Conservation (phyloP, 2,888 invertebrate species). For the Agonum fuliginosum region DNA sequence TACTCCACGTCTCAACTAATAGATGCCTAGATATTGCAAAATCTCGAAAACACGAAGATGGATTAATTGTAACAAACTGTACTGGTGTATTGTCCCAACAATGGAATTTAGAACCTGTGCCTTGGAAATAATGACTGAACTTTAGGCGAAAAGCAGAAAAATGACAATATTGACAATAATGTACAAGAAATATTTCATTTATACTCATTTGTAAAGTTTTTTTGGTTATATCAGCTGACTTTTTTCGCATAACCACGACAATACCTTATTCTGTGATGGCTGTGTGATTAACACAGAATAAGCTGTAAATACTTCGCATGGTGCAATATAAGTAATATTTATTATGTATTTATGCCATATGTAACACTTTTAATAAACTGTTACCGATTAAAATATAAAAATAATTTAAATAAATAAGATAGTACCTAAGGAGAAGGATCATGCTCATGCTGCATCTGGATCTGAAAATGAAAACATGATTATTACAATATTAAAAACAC, state of each 20-base stretch:
- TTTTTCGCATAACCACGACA: too few species aligned
- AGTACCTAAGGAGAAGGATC: too few species aligned
- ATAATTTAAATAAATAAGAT: too few species aligned
- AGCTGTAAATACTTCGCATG: constrained; percentile 6
- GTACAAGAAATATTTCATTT: too few species aligned
- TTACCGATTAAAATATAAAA: background rate
- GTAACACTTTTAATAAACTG: constrained; percentile 19
- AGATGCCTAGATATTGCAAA: constrained; percentile 77
- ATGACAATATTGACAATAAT: too few species aligned
- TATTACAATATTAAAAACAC: constrained; percentile 13
- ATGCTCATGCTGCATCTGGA: too few species aligned
- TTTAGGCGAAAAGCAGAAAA: too few species aligned
- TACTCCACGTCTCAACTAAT: constrained; percentile 75
- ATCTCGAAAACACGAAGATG: constrained; percentile 72
- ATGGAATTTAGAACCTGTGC: constrained; percentile 81
- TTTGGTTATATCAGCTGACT: too few species aligned
- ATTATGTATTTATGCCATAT: constrained; percentile 26
- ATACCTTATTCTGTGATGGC: background rate
- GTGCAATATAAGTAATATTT: constrained; percentile 27
- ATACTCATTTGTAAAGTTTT: too few species aligned
- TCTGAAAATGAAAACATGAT: constrained; percentile 1
- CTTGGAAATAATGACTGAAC: constrained; percentile 76
- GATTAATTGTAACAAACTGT: constrained; percentile 78
- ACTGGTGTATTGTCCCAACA: constrained; percentile 77
- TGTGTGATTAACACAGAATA: background rate